A percentile compares a stretch with the other conserved stretches of the same genome.
Conservation (phyloP, 37 sponge, comb jelly and placozoan species). For the Spongilla lacustris region DNA sequence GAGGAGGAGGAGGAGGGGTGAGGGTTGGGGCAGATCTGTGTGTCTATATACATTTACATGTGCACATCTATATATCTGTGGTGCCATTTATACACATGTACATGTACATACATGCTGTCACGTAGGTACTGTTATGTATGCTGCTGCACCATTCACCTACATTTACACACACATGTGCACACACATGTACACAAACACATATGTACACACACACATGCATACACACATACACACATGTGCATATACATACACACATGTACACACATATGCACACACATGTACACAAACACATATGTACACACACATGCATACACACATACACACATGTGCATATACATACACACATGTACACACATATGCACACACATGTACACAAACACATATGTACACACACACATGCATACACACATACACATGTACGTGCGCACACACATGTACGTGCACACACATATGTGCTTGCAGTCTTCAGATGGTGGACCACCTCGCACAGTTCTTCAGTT, state of each 20-base stretch:
- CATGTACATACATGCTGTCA: too few species aligned
- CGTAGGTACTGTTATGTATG: too few species aligned
- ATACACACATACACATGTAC: constrained; percentile 30
- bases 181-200: neutral
- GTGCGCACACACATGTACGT: constrained; percentile 24
- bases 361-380: constrained; percentile 27
- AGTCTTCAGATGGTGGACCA: neutral
- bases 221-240: constrained; percentile 22
- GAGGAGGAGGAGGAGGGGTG: neutral
- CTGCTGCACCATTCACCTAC: too few species aligned
- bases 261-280: constrained; percentile 39
- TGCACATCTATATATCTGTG: too few species aligned
- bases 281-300: constrained; percentile 26
- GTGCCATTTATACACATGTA: neutral
- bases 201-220: constrained; percentile 31
- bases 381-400: constrained; percentile 39
- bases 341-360: constrained; percentile 41
- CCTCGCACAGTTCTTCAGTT: constrained; percentile 74
- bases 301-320: constrained; percentile 14
- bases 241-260: constrained; percentile 10
- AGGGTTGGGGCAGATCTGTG: neutral
- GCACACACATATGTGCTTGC: neutral
- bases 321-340: constrained; percentile 21
- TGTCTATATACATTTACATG: neutral
- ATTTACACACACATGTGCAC: too few species aligned